Percentiles rank a stretch among this genome's conserved stretches.
These are phyloP conservation scores for Acrocephalus arundinaceus DNA, from an alignment of 2,113 vertebrate species.

Conservation along the genomic window DNA sequence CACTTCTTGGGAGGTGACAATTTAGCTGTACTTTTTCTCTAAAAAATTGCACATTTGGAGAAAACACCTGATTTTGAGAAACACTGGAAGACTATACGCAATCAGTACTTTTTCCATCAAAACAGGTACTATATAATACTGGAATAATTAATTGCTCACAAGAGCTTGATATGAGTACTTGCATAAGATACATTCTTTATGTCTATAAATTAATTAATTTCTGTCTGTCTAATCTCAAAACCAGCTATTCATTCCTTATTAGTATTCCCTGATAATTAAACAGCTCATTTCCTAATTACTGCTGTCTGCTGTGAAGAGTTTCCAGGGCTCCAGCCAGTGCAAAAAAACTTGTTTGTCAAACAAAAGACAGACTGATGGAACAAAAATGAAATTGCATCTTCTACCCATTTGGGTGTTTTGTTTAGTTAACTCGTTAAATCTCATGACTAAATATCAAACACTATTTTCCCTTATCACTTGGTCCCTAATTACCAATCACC, in stretches of 20 bases:
- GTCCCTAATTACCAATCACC: not conserved
- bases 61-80: not conserved
- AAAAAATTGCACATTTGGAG: not conserved
- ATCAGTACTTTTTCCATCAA: not conserved
- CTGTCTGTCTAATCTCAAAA: not conserved
- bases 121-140: not conserved
- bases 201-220: not conserved
- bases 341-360: not conserved
- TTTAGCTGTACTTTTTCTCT: not conserved
- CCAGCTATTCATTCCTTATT: not conserved
- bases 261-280: not conserved
- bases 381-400: not conserved
- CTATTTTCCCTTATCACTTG: not conserved
- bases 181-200: not conserved
- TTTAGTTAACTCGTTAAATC: not conserved
- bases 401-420: not conserved
- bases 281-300: not conserved
- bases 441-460: not conserved
- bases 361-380: not conserved
- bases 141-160: conserved; percentile 12
- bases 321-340: not conserved
- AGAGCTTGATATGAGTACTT: conserved; percentile 13
- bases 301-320: not conserved
- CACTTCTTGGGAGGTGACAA: not conserved
- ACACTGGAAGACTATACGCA: not conserved